phyloP scores from a whole-genome alignment of 2,113 vertebrate genomes.

The Oophaga pumilio region DNA sequence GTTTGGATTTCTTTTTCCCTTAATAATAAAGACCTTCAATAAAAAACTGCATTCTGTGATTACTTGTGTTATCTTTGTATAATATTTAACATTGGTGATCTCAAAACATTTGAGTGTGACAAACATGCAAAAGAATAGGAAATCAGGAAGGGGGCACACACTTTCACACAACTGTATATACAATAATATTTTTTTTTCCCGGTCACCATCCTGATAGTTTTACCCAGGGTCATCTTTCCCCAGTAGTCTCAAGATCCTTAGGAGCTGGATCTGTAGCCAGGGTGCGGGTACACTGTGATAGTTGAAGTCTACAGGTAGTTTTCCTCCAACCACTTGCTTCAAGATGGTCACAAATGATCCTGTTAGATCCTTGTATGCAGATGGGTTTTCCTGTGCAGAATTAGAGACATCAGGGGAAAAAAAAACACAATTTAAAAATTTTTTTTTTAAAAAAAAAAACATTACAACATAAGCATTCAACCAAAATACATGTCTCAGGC shows the following conservation, averaged over 20 bases:
- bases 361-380: conserved; percentile 87
- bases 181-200: not conserved
- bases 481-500: not conserved
- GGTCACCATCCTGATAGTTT: conserved; percentile 25
- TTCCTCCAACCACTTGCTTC: conserved; percentile 94
- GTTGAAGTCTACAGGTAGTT: conserved; percentile 91
- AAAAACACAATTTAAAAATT: no score
- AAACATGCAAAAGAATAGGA: no score
- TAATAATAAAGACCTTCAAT: no score
- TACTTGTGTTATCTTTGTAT: no score
- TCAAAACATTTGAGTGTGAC: no score
- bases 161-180: no score
- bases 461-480: not conserved
- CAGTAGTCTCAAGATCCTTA: conserved; percentile 87
- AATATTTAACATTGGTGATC: no score
- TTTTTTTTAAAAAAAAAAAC: no score
- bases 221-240: conserved; percentile 93
- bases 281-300: conserved; percentile 95
- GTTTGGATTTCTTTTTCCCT: no score
- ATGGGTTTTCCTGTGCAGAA: conserved; percentile 79
- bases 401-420: not conserved
- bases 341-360: conserved; percentile 91
- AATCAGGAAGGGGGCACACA: no score
- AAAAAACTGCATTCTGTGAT: no score
- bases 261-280: conserved; percentile 95